Evolutionary conservation across 2,888 invertebrate species (phyloP).

Genomic region (Andrena haemorrhoa): DNA sequence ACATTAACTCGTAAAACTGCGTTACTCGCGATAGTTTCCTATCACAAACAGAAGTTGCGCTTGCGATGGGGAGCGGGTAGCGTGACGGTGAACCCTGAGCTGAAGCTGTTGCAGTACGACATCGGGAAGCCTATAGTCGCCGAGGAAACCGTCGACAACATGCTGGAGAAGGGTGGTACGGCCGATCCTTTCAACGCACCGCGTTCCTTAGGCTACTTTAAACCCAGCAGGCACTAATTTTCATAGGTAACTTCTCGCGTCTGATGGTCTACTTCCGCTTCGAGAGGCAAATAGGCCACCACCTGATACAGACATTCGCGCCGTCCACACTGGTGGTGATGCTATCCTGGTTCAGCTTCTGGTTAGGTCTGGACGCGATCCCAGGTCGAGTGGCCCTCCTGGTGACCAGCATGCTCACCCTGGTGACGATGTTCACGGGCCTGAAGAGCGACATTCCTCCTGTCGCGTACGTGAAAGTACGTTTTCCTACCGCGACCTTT

Average conservation of each 20-base stretch:
- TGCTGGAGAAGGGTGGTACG: slow-evolving; percentile 91
- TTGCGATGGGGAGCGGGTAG: slow-evolving; percentile 91
- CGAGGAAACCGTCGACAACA: slow-evolving; percentile 90
- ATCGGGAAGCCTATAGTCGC: slow-evolving; percentile 90
- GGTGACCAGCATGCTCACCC: slow-evolving; percentile 93
- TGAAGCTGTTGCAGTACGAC: slow-evolving; percentile 92
- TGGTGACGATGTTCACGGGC: slow-evolving; percentile 95
- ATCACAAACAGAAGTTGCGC: slow-evolving; percentile 91
- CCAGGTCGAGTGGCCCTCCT: slow-evolving; percentile 93
- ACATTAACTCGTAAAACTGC: slow-evolving; percentile 37
- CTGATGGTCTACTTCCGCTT: slow-evolving; percentile 92
- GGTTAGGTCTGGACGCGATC: slow-evolving; percentile 93
- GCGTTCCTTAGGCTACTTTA: too few relatives aligned
- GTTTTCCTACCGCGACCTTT: slow-evolving; percentile 46
- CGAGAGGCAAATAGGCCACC: slow-evolving; percentile 94
- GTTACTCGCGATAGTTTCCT: slow-evolving; percentile 88
- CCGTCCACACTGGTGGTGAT: slow-evolving; percentile 93
- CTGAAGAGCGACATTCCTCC: slow-evolving; percentile 93
- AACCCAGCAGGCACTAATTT: not conserved
- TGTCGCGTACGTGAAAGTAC: slow-evolving; percentile 94
- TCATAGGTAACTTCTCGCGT: slow-evolving; percentile 91
- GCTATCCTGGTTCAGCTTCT: slow-evolving; percentile 95
- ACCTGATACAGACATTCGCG: slow-evolving; percentile 93
- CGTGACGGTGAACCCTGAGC: slow-evolving; percentile 92
- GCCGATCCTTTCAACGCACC: too few relatives aligned